Evolutionary conservation across 2,888 invertebrate genomes (phyloP).

Genomic region (Leucania comma): DNA sequence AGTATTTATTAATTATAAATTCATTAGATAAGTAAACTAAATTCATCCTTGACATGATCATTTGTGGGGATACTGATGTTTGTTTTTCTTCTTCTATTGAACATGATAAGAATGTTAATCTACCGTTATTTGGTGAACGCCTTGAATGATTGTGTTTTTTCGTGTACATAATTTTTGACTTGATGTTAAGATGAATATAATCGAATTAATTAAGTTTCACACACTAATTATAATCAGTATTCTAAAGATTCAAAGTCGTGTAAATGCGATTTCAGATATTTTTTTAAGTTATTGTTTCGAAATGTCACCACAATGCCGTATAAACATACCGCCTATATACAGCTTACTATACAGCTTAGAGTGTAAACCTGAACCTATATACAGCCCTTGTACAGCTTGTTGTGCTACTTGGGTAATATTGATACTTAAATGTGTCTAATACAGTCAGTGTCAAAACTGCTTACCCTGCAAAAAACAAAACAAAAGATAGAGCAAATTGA

Average conservation of each 20-base stretch:
- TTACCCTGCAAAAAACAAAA: constrained; percentile 36
- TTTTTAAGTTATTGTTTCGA: neutral
- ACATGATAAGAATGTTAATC: constrained; percentile 39
- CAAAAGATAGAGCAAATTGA: constrained; percentile 27
- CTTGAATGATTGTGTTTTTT: constrained; percentile 18
- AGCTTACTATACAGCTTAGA: no score
- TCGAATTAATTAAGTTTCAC: constrained; percentile 24
- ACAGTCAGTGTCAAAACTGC: neutral
- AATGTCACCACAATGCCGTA: constrained; percentile 2
- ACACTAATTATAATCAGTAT: constrained; percentile 10
- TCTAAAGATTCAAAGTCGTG: neutral
- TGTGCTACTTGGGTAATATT: no score
- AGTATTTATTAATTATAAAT: constrained; percentile 63
- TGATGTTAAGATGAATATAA: neutral
- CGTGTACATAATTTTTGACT: constrained; percentile 29
- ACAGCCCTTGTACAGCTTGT: no score
- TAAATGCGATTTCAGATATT: neutral
- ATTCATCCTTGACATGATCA: constrained; percentile 25
- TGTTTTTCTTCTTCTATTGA: constrained; percentile 16
- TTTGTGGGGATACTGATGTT: constrained; percentile 13
- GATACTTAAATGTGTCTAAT: no score
- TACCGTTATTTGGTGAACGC: constrained; percentile 39
- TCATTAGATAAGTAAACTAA: neutral
- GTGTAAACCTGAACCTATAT: neutral
- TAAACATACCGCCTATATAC: no score